A percentile compares a stretch with the other conserved stretches of the same genome.
Conservation (phyloP, 2,113 vertebrate genomes). For the Apistogramma diplotaenia region DNA sequence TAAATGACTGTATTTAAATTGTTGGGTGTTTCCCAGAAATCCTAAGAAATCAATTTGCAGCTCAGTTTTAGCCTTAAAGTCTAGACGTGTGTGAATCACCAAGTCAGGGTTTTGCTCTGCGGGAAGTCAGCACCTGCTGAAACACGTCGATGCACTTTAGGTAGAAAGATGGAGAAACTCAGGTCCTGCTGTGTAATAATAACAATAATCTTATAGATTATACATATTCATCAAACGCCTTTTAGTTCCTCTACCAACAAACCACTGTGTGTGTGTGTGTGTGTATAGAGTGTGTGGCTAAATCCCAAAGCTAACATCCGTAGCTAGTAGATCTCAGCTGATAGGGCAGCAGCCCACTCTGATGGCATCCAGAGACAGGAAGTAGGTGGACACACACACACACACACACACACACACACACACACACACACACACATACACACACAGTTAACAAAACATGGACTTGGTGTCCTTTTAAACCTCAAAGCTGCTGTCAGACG, state of each 20-base stretch:
- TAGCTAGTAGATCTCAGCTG: slow-evolving; percentile 46
- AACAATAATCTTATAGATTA: not conserved
- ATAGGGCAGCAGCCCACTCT: slow-evolving; percentile 29
- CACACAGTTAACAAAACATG: slow-evolving; percentile 33
- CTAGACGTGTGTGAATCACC: not conserved
- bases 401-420: slow-evolving; percentile 1
- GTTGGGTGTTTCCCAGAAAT: not conserved
- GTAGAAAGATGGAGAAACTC: not conserved
- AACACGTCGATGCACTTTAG: not conserved
- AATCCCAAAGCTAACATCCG: slow-evolving; percentile 58
- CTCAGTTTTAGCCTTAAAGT: not conserved
- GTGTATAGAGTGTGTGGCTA: slow-evolving; percentile 13
- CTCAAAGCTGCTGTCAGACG: not conserved
- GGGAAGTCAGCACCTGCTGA: not conserved
- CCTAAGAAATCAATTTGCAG: not conserved
- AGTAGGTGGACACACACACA: not conserved
- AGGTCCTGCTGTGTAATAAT: not conserved
- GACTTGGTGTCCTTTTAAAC: not conserved
- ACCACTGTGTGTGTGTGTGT: slow-evolving; percentile 8
- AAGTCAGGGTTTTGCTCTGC: not conserved
- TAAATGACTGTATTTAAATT: not conserved
- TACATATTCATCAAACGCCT: not conserved
- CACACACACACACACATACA: slow-evolving; percentile 9
- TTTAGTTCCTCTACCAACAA: slow-evolving; percentile 3
- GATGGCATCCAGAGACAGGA: slow-evolving; percentile 61